These are phyloP conservation scores for Leptopterna dolabrata DNA, from an alignment of 2,888 invertebrate genomes.

Conservation along the genomic window DNA sequence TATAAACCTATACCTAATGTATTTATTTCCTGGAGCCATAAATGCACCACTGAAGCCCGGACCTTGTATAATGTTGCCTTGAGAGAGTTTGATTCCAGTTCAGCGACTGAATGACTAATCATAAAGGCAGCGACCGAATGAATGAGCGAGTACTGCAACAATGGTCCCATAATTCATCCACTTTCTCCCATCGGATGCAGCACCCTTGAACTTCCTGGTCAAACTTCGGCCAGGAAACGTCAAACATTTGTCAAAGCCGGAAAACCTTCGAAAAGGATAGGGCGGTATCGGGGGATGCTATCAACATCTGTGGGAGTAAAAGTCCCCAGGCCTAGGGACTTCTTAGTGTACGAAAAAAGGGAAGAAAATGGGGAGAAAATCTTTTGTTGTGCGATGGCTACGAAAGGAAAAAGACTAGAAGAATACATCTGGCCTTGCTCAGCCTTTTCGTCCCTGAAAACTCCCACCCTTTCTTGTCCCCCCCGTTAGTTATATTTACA, in stretches of 20 bases:
- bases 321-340: background rate
- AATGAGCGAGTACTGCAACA: background rate
- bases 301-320: background rate
- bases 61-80: too few species aligned
- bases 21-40: too few species aligned
- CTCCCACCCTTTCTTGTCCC: background rate
- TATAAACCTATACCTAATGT: too few species aligned
- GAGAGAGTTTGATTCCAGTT: too few species aligned
- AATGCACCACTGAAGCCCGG: too few species aligned
- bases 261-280: background rate
- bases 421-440: constrained; percentile 29
- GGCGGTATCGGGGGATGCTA: background rate
- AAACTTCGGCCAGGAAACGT: background rate
- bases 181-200: background rate
- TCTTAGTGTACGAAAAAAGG: background rate
- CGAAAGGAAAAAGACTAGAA: background rate
- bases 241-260: constrained; percentile 4
- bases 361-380: background rate
- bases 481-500: constrained; percentile 16
- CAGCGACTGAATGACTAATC: background rate
- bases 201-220: background rate
- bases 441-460: background rate
- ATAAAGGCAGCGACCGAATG: background rate
- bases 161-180: background rate
- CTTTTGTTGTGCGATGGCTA: background rate